Percentiles rank a stretch among this genome's conserved stretches.
These are phyloP conservation scores for Coenobita brevimanus DNA, from an alignment of 1,140 invertebrate genomes.

Conservation along the genomic window DNA sequence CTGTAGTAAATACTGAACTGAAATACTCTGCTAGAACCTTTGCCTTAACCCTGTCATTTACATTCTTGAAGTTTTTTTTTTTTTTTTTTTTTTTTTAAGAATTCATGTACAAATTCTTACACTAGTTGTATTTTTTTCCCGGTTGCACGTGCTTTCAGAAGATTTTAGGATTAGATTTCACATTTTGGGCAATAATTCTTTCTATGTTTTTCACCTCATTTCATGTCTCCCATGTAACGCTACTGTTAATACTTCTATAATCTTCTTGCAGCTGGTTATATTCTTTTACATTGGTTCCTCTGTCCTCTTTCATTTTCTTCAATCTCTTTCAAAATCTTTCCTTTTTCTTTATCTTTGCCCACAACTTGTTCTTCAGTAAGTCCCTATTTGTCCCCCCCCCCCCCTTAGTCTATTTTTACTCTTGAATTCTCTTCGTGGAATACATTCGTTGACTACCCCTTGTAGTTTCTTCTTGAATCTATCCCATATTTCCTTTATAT, in stretches of 20 bases:
- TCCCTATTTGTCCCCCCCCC: not conserved
- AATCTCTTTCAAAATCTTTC: not conserved
- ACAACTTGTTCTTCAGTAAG: not conserved
- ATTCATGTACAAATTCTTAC: slow-evolving; percentile 12
- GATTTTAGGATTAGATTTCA: not conserved
- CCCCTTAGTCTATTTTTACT: not conserved
- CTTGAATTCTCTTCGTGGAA: not conserved
- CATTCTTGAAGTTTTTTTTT: slow-evolving; percentile 1
- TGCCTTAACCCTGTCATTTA: slow-evolving; percentile 23
- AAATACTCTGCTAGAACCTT: slow-evolving; percentile 8
- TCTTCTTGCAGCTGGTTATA: not conserved
- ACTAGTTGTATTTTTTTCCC: not conserved
- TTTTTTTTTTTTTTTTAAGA: too few relatives aligned
- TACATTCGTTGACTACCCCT: not conserved
- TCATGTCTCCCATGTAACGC: not conserved
- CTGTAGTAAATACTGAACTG: not conserved
- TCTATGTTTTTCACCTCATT: too few relatives aligned
- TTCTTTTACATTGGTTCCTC: not conserved
- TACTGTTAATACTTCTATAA: not conserved
- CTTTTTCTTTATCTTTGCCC: slow-evolving; percentile 20
- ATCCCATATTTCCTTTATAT: slow-evolving; percentile 1
- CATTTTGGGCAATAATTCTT: slow-evolving; percentile 16
- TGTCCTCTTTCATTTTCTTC: slow-evolving; percentile 4
- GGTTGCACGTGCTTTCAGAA: slow-evolving; percentile 22
- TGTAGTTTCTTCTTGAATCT: not conserved